These are phyloP conservation scores for Himalopsyche japonica DNA, from an alignment of 2,888 invertebrate genomes.

Conservation along the genomic window DNA sequence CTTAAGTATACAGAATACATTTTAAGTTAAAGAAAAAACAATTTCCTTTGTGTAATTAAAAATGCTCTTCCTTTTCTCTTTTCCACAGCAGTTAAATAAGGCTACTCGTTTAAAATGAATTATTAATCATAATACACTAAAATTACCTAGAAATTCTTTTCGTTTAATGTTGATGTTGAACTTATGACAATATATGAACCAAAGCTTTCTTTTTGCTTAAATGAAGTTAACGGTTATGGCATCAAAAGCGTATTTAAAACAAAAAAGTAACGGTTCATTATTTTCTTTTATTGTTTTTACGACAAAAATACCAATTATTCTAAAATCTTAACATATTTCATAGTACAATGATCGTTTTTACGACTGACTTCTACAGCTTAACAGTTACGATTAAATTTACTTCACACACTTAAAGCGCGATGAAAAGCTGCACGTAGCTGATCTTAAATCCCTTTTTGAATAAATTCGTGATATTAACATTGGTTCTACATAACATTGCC, in stretches of 20 bases:
- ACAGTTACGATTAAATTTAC: too few species aligned
- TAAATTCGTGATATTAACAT: too few species aligned
- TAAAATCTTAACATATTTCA: too few species aligned
- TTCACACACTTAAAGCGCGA: too few species aligned
- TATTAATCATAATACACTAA: background rate
- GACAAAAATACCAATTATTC: too few species aligned
- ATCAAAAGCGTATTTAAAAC: background rate
- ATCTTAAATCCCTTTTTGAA: too few species aligned
- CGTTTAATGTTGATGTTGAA: background rate
- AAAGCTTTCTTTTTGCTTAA: background rate
- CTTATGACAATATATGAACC: background rate
- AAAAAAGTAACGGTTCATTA: too few species aligned
- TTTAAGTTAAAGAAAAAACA: background rate
- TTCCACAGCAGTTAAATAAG: background rate
- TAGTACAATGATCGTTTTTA: too few species aligned
- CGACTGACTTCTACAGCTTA: too few species aligned
- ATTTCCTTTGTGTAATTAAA: background rate
- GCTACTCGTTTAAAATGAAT: background rate
- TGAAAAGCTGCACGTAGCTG: too few species aligned
- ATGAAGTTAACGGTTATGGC: background rate
- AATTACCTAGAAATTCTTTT: background rate
- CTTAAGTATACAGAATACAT: background rate
- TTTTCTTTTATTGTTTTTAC: too few species aligned
- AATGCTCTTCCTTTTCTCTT: background rate
- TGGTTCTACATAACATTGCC: too few species aligned